Evolutionary conservation across 2,797 vertebrate species (phyloP).

Genomic region (Ceryle rudis): DNA sequence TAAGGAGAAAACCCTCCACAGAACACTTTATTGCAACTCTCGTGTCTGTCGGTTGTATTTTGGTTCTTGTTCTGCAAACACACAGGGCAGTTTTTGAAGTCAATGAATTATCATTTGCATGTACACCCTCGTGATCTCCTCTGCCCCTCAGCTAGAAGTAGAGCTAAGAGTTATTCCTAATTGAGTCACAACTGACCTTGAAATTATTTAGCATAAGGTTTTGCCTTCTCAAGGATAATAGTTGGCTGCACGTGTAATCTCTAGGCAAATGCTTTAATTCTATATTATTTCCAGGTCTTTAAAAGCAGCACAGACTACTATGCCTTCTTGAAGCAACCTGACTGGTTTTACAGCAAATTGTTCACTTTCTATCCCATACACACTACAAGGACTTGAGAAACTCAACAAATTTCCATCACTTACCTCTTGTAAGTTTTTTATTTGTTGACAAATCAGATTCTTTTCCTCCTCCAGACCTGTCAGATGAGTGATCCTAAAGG

Average conservation of each 20-base stretch:
- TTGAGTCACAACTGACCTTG: not conserved
- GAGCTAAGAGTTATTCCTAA: not conserved
- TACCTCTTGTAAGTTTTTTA: not conserved
- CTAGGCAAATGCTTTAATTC: not conserved
- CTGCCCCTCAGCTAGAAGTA: not conserved
- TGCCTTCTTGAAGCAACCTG: not conserved
- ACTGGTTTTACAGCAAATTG: not conserved
- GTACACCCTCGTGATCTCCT: not conserved
- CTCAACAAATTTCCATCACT: not conserved
- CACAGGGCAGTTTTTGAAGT: not conserved
- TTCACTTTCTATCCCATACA: not conserved
- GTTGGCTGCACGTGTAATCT: not conserved
- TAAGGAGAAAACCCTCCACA: not conserved
- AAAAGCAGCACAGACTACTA: not conserved
- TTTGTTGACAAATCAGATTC: not conserved
- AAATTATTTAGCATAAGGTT: slow-evolving; percentile 22
- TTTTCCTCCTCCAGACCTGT: not conserved
- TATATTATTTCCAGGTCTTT: not conserved
- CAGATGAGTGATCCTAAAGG: not conserved
- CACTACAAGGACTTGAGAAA: not conserved
- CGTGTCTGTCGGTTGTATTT: not conserved
- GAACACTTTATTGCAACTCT: not conserved
- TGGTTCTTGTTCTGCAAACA: not conserved
- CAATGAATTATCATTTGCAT: not conserved
- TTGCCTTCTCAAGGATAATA: not conserved